Percentiles rank a stretch among this genome's conserved stretches.
Evolutionary conservation across 2,797 vertebrate genomes (phyloP).

Genomic region (Gymnothorax javanicus): DNA sequence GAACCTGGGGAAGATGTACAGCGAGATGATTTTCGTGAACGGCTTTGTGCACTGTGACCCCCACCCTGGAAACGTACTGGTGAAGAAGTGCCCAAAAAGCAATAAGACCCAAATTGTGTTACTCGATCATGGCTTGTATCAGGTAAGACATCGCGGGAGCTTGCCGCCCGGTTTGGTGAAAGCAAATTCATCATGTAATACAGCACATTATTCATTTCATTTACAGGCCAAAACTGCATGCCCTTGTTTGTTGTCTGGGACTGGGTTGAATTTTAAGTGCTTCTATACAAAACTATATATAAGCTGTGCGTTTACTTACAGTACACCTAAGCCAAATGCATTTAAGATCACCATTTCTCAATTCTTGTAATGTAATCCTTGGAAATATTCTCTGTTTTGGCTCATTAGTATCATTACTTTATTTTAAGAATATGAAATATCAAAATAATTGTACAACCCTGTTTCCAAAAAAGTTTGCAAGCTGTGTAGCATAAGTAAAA

Average conservation of each 20-base stretch:
- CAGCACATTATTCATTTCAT: conserved; percentile 65
- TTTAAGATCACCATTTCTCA: too few species aligned
- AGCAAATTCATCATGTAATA: conserved; percentile 62
- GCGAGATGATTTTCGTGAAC: conserved; percentile 96
- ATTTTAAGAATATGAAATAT: too few species aligned
- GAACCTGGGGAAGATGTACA: conserved; percentile 90
- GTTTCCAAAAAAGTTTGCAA: too few species aligned
- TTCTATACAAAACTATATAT: neutral
- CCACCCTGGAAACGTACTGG: conserved; percentile 92
- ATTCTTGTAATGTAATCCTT: too few species aligned
- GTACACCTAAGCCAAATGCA: too few species aligned
- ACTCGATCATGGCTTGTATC: conserved; percentile 95
- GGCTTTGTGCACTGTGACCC: conserved; percentile 98
- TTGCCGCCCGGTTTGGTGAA: conserved; percentile 27
- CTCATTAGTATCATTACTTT: too few species aligned
- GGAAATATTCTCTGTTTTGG: too few species aligned
- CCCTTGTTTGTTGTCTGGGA: neutral
- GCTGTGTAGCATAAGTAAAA: too few species aligned
- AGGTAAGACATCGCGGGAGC: conserved; percentile 68
- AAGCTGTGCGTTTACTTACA: too few species aligned
- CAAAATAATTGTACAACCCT: too few species aligned
- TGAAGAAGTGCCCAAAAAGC: conserved; percentile 78
- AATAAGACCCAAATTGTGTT: conserved; percentile 84
- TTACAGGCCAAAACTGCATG: conserved; percentile 35
- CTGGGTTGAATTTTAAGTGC: conserved; percentile 14